phyloP scores from a whole-genome alignment of 2,797 vertebrate species.

The Silurus lanzhouensis region DNA sequence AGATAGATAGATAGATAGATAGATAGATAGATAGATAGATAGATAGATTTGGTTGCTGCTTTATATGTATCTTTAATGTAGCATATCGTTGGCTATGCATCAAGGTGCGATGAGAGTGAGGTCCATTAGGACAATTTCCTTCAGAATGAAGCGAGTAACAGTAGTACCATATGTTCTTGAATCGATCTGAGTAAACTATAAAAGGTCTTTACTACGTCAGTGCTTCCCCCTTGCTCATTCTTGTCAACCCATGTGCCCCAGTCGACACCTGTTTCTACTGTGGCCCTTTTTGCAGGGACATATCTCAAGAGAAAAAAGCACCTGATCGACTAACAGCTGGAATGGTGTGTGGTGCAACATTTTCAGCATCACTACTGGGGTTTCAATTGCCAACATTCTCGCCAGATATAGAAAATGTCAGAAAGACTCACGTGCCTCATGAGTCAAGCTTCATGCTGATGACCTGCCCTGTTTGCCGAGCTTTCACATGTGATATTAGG shows the following conservation, averaged over 20 bases:
- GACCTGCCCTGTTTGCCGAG: neutral
- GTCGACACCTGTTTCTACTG: neutral
- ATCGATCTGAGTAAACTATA: neutral
- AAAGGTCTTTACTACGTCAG: neutral
- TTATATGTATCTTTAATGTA: no score
- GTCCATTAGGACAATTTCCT: neutral
- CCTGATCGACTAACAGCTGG: no score
- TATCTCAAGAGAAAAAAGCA: neutral
- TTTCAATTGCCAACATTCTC: neutral
- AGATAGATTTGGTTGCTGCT: no score
- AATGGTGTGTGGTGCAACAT: neutral
- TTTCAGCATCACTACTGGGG: neutral
- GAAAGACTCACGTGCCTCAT: neutral
- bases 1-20: no score
- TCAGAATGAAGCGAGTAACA: neutral
- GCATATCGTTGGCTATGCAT: no score
- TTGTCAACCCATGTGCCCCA: neutral
- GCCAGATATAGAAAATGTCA: neutral
- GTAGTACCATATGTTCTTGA: neutral
- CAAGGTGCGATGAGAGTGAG: no score
- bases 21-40: no score
- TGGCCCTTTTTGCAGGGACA: neutral
- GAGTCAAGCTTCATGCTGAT: conserved; percentile 10
- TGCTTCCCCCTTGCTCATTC: neutral
- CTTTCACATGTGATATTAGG: neutral